A percentile compares a stretch with the other conserved stretches of the same genome.
Evolutionary conservation across 2,888 invertebrate species (phyloP).

Genomic region (Folsomia manolachei): DNA sequence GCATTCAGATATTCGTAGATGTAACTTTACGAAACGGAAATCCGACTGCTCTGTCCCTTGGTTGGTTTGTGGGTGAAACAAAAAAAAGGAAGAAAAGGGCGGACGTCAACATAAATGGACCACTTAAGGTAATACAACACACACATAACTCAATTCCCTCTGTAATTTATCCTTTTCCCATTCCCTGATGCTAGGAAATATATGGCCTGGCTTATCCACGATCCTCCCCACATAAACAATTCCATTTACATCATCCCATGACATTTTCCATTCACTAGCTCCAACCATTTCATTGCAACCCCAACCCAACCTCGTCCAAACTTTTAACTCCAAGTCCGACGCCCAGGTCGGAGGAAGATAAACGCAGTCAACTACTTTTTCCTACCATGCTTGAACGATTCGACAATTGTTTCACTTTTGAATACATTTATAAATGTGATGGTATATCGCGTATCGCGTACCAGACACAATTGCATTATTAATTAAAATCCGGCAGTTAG

Average conservation of each 20-base stretch:
- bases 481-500: too few species aligned
- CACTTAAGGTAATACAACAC: conserved; percentile 22
- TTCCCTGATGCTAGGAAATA: not conserved
- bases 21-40: too few species aligned
- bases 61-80: not conserved
- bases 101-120: conserved; percentile 24
- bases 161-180: not conserved
- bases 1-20: too few species aligned
- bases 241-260: not conserved
- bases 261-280: too few species aligned
- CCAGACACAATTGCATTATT: too few species aligned
- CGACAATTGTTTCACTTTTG: not conserved
- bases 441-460: too few species aligned
- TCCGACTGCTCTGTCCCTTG: too few species aligned
- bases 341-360: not conserved
- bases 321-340: not conserved
- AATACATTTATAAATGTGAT: not conserved
- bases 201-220: not conserved
- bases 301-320: not conserved
- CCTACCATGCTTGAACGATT: not conserved
- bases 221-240: not conserved
- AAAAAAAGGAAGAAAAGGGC: not conserved
- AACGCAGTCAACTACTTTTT: not conserved
- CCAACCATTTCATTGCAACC: too few species aligned
- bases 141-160: conserved; percentile 15